Evolutionary conservation across 2,797 vertebrate genomes (phyloP), one percentile per base, ranked within the genome.

Genomic region (Discoglossus pictus): DNA sequence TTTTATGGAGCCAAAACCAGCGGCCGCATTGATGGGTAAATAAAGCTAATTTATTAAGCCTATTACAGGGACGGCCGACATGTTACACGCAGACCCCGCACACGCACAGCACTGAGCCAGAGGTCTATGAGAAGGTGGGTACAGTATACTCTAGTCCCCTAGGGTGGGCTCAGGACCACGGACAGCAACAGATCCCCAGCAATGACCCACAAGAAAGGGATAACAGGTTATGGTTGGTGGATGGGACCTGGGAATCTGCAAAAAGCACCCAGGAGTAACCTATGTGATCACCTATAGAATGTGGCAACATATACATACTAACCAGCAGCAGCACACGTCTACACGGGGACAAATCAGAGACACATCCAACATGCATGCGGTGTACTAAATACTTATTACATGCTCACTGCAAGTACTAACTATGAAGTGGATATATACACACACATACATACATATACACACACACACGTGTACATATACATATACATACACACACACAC

Each of bases 31-130:
- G 85, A 88, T 86, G 87, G 87, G 87, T 87, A 88, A 87, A 86
- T 85, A 86, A 87, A 87, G 78, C 80, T 82, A 84, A 82, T 77
- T 23, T 81, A 89, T 88, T 87, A 86, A 87, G 86, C 84, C 86
- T 87, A 89, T 88, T 89, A 88, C 65, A 24, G 43, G 52, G 20
- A 27, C 44, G 31, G 23, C 54, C 52, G 61, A 71, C 42, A 36
- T 34, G 40, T 7, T 36, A n/a, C 17, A 36, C 51, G 24, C 23
- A 46, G 18, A 42, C 44, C 25, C 15, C 24, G 20, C 38, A 17
- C 8, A 51, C 38, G 48, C 8, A 38, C 1, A 5, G 15, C n/a
- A n/a, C n/a, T n/a, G n/a, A n/a, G n/a, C n/a, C n/a, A n/a, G n/a
- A n/a, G n/a, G n/a, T n/a, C n/a, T n/a, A n/a, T n/a, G n/a, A n/a